Percentiles rank a stretch among this genome's conserved stretches.
phyloP scores from a whole-genome alignment of 2,888 invertebrate genomes.

The Eupithecia subfuscata region DNA sequence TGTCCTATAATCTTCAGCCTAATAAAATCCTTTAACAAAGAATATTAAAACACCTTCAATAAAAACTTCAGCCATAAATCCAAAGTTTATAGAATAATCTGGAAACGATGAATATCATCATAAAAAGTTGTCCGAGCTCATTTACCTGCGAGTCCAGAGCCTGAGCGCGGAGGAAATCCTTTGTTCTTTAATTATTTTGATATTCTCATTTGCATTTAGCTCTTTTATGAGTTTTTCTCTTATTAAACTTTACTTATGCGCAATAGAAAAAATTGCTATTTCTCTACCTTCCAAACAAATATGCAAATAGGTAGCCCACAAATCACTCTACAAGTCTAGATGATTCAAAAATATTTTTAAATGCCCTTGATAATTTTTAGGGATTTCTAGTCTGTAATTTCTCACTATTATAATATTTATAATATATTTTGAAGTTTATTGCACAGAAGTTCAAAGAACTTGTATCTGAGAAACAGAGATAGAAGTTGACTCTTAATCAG shows the following conservation, averaged over 20 bases:
- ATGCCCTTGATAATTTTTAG: too few species aligned
- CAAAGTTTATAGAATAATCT: slow-evolving; percentile 35
- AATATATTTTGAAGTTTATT: too few species aligned
- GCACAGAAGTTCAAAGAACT: too few species aligned
- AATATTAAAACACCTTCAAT: slow-evolving; percentile 35
- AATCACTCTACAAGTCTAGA: too few species aligned
- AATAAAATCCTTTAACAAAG: slow-evolving; percentile 36
- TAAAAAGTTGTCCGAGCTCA: slow-evolving; percentile 37
- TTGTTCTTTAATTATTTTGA: slow-evolving; percentile 33
- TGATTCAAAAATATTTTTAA: too few species aligned
- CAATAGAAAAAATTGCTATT: too few species aligned
- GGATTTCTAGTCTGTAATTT: too few species aligned
- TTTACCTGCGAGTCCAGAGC: slow-evolving; percentile 30
- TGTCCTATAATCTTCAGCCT: slow-evolving; percentile 4
- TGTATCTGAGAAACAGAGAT: too few species aligned
- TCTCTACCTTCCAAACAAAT: too few species aligned
- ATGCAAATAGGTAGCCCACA: too few species aligned
- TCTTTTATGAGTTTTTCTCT: neutral
- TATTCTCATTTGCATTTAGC: slow-evolving; percentile 21
- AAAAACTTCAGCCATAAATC: slow-evolving; percentile 33
- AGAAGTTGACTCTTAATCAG: too few species aligned
- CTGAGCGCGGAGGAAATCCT: slow-evolving; percentile 28
- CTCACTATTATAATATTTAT: too few species aligned
- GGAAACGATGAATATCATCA: slow-evolving; percentile 40
- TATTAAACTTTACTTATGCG: neutral